Evolutionary conservation across 1,140 invertebrate genomes (phyloP).

Genomic region (Halesus radiatus): DNA sequence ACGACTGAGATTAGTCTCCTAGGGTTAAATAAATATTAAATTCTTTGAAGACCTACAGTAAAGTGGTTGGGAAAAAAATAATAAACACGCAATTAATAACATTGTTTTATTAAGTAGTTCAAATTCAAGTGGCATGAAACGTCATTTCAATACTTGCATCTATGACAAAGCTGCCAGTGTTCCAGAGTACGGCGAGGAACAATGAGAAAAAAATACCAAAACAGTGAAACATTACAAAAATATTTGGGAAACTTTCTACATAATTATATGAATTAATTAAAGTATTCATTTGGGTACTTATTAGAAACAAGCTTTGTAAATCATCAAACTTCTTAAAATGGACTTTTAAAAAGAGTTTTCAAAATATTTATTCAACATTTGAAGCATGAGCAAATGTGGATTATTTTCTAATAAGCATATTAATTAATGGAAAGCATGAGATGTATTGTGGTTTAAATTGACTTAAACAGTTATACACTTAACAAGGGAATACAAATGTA

Average conservation of each 20-base stretch:
- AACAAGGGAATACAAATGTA: too few relatives aligned
- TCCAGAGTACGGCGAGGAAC: slow-evolving; percentile 3
- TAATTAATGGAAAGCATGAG: too few relatives aligned
- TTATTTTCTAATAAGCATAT: too few relatives aligned
- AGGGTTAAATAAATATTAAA: too few relatives aligned
- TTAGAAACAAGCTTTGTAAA: neutral
- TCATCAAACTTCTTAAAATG: neutral
- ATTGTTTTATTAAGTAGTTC: slow-evolving; percentile 37
- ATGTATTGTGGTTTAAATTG: too few relatives aligned
- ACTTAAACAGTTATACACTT: too few relatives aligned
- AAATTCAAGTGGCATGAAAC: slow-evolving; percentile 33
- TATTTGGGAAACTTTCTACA: slow-evolving; percentile 39
- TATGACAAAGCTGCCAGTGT: slow-evolving; percentile 32
- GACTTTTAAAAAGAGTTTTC: slow-evolving; percentile 10
- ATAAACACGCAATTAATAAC: slow-evolving; percentile 11
- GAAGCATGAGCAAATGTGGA: slow-evolving; percentile 1
- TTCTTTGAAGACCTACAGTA: too few relatives aligned
- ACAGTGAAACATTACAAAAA: slow-evolving; percentile 38
- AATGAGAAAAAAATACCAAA: neutral
- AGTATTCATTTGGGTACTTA: slow-evolving; percentile 4
- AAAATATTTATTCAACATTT: slow-evolving; percentile 27
- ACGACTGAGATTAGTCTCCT: too few relatives aligned
- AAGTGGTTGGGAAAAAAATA: neutral
- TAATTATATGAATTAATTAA: neutral
- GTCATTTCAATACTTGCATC: slow-evolving; percentile 37